A percentile compares a stretch with the other conserved stretches of the same genome.
Conservation (phyloP, 2,113 vertebrate species). For the Oxyruncus cristatus region DNA sequence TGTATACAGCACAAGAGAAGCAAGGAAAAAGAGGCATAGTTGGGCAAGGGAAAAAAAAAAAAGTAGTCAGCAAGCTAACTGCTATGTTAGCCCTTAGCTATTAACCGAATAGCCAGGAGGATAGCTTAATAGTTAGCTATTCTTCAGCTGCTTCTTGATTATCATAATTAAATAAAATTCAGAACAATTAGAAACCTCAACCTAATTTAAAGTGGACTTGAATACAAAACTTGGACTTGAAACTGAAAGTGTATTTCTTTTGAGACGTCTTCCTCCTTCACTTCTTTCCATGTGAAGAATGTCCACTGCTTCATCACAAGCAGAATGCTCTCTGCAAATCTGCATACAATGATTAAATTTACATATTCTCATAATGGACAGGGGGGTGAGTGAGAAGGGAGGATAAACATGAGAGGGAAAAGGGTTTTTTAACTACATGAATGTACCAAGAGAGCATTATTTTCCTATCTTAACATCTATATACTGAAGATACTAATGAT, state of each 20-base stretch:
- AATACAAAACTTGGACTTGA: background rate
- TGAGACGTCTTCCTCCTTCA: background rate
- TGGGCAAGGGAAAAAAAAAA: background rate
- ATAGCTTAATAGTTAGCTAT: background rate
- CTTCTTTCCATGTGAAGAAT: background rate
- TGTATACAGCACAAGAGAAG: background rate
- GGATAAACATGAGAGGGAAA: background rate
- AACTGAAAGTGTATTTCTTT: background rate
- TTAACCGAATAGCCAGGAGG: background rate
- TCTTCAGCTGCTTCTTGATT: constrained; percentile 3
- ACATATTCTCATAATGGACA: background rate
- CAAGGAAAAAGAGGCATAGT: background rate
- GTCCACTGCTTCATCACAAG: background rate
- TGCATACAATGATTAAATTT: background rate
- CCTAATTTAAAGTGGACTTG: background rate
- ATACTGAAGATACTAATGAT: background rate
- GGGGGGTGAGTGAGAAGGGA: fast-evolving
- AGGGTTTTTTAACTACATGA: background rate
- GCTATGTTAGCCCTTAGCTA: background rate
- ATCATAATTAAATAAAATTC: constrained; percentile 33
- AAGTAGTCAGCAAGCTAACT: background rate
- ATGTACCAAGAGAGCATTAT: background rate
- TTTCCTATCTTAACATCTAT: background rate
- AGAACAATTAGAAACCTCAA: background rate
- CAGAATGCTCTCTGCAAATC: background rate